Conservation (phyloP, 1,140 invertebrate genomes). For the Diorhabda carinulata region DNA sequence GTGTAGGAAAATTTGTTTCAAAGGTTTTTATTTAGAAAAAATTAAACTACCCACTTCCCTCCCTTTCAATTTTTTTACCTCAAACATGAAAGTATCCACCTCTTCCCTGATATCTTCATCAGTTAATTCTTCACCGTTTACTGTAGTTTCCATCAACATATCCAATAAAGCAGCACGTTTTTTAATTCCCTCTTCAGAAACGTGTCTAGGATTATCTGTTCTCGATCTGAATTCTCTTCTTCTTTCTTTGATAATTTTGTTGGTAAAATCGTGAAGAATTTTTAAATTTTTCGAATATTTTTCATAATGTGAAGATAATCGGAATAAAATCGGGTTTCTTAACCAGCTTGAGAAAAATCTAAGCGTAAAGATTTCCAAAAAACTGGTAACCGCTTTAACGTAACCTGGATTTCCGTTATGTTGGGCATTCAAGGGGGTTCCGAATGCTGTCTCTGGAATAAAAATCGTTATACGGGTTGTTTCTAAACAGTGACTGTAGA, state of each 20-base stretch:
- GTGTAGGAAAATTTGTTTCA: too few relatives aligned
- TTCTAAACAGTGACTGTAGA: too few relatives aligned
- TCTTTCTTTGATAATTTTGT: conserved; percentile 27
- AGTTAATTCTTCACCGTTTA: conserved; percentile 25
- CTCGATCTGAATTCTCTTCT: conserved; percentile 25
- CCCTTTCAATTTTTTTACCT: conserved; percentile 41
- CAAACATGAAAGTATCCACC: conserved; percentile 81
- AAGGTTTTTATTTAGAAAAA: too few relatives aligned
- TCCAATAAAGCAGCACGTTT: conserved; percentile 29
- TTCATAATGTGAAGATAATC: conserved; percentile 29
- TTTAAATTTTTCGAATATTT: conserved; percentile 27
- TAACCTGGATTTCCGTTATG: conserved; percentile 31
- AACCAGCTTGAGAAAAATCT: conserved; percentile 33
- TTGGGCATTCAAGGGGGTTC: conserved; percentile 30
- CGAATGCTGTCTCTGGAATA: conserved; percentile 34
- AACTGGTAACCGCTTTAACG: conserved; percentile 28
- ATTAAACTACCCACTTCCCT: too few relatives aligned
- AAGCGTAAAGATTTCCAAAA: conserved; percentile 32
- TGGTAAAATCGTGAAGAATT: conserved; percentile 30
- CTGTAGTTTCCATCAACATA: conserved; percentile 31
- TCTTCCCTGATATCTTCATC: conserved; percentile 73
- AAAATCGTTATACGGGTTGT: not conserved
- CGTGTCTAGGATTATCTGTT: conserved; percentile 15
- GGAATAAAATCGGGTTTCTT: conserved; percentile 30
- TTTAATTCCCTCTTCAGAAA: conserved; percentile 29